Conservation (phyloP, 2,113 vertebrate genomes). For the Pelecanus crispus region DNA sequence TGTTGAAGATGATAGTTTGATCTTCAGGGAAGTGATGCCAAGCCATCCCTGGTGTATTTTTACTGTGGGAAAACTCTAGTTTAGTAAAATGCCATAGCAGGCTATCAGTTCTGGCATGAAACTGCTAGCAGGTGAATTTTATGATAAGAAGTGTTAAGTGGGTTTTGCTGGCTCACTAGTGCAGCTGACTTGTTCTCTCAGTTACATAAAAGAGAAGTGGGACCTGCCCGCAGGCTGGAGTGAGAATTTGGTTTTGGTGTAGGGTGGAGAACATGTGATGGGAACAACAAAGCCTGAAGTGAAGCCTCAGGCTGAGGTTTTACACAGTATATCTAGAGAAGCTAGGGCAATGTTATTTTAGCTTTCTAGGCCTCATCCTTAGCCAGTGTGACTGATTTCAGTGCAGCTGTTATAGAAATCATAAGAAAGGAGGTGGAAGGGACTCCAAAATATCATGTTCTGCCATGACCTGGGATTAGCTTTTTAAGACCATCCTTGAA, state of each 20-base stretch:
- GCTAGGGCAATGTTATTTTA: neutral
- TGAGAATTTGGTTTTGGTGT: neutral
- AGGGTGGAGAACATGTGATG: neutral
- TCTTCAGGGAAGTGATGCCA: neutral
- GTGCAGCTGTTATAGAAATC: neutral
- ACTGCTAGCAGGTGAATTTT: neutral
- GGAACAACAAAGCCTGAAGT: neutral
- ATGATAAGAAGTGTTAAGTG: neutral
- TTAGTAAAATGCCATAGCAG: neutral
- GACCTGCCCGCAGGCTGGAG: neutral
- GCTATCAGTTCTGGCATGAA: slow-evolving; percentile 20
- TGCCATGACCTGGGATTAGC: neutral
- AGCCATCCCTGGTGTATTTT: neutral
- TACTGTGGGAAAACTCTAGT: neutral
- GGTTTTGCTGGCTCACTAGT: neutral
- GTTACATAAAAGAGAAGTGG: neutral
- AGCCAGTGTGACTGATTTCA: neutral
- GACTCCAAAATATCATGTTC: neutral
- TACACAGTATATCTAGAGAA: neutral
- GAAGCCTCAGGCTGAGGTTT: neutral
- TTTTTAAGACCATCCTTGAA: neutral
- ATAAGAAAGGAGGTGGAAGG: neutral
- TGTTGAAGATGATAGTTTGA: neutral
- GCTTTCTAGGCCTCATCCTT: neutral
- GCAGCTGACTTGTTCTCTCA: neutral